Evolutionary conservation across 37 sponge, comb jelly and placozoan species (phyloP).

Genomic region (Spongilla lacustris): DNA sequence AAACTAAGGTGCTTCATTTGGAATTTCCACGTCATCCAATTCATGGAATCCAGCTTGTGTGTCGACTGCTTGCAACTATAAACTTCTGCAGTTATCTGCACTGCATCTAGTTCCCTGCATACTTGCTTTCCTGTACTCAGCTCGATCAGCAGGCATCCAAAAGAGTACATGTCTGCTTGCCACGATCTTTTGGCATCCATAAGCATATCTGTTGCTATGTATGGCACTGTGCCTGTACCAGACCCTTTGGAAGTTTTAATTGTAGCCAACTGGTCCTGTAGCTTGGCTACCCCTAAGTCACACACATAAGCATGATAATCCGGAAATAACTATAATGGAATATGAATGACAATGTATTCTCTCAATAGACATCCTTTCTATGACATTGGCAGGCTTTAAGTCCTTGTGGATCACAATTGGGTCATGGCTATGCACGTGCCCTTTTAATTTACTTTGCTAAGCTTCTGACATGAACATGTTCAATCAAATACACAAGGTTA

Average conservation of each 20-base stretch:
- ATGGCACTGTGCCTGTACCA: constrained; percentile 29
- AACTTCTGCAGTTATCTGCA: constrained; percentile 12
- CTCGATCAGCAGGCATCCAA: constrained; percentile 34
- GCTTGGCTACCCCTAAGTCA: constrained; percentile 44
- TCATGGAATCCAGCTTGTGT: constrained; percentile 23
- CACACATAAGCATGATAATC: constrained; percentile 24
- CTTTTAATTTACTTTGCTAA: no score
- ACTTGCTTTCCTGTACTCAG: constrained; percentile 11
- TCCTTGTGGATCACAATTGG: constrained; percentile 52
- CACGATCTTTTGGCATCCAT: background rate
- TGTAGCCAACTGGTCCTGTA: constrained; percentile 4
- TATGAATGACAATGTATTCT: background rate
- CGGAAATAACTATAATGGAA: constrained; percentile 5
- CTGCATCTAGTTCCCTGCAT: constrained; percentile 12
- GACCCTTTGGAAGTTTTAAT: constrained; percentile 12
- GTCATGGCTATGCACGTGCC: constrained; percentile 36
- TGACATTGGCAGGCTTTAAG: constrained; percentile 49
- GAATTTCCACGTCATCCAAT: constrained; percentile 66
- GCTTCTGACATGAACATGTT: no score
- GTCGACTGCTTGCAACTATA: constrained; percentile 22
- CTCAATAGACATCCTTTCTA: constrained; percentile 9
- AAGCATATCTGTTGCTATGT: constrained; percentile 50
- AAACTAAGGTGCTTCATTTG: constrained; percentile 51
- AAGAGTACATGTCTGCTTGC: constrained; percentile 25
- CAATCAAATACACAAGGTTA: no score